Conservation (phyloP, 1,140 invertebrate genomes). For the Nymphalis io region DNA sequence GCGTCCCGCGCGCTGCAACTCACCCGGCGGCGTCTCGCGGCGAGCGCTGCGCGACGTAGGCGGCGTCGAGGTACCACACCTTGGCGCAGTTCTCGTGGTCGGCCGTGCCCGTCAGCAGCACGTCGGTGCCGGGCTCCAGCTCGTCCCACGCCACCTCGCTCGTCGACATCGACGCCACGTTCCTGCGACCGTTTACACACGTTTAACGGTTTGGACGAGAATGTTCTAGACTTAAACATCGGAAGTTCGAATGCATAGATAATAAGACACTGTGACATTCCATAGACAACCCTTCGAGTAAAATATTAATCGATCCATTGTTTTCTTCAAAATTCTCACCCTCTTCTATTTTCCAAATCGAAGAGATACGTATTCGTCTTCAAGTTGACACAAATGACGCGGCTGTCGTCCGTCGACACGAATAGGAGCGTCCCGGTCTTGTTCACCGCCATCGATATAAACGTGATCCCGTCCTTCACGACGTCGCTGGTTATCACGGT, state of each 20-base stretch:
- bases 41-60: constrained; percentile 57
- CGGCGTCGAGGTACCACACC: constrained; percentile 68
- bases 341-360: constrained; percentile 67
- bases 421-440: constrained; percentile 65
- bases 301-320: too few relatives aligned
- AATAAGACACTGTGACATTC: too few relatives aligned
- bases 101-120: constrained; percentile 64
- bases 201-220: too few relatives aligned
- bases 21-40: constrained; percentile 48
- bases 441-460: constrained; percentile 63
- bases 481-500: constrained; percentile 49
- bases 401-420: constrained; percentile 64
- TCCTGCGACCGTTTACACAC: constrained; percentile 42
- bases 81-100: constrained; percentile 62
- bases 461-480: constrained; percentile 54
- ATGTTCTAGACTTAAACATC: too few relatives aligned
- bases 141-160: constrained; percentile 65
- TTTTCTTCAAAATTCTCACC: constrained; percentile 46
- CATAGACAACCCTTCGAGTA: too few relatives aligned
- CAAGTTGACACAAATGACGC: constrained; percentile 64
- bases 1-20: background rate
- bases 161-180: constrained; percentile 65
- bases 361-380: constrained; percentile 59
- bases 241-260: too few relatives aligned
- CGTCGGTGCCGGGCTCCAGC: constrained; percentile 62